A percentile compares a stretch with the other conserved stretches of the same genome.
Evolutionary conservation across 2,888 invertebrate genomes (phyloP).

Genomic region (Lasioglossum oenotherae): DNA sequence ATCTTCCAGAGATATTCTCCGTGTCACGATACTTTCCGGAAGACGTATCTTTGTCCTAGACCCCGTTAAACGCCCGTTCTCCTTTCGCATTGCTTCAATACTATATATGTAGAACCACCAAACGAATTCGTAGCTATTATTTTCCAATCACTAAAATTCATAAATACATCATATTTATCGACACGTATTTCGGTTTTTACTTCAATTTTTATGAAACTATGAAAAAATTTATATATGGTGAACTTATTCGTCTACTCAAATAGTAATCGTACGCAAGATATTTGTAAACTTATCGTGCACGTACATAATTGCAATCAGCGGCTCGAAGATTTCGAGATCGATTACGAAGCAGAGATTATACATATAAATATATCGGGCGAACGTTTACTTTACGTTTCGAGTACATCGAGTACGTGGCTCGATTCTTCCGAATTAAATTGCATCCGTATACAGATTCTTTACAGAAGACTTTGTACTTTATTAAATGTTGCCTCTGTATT

Average conservation of each 20-base stretch:
- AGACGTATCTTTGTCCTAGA: constrained; percentile 23
- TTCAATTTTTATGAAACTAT: background rate
- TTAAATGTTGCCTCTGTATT: background rate
- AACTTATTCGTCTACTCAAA: background rate
- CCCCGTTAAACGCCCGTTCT: background rate
- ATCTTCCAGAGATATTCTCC: constrained; percentile 37
- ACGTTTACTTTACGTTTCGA: background rate
- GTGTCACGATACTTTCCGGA: background rate
- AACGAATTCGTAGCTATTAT: background rate
- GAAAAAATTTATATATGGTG: no score
- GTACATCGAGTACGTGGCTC: background rate
- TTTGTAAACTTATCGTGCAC: constrained; percentile 8
- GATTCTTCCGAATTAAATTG: background rate
- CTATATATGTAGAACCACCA: background rate
- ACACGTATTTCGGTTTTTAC: background rate
- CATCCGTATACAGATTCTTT: background rate
- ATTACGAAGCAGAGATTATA: background rate
- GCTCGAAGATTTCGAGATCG: background rate
- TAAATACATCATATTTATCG: no score
- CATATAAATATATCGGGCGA: background rate
- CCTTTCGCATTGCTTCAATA: background rate
- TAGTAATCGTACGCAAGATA: background rate
- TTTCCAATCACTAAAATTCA: background rate
- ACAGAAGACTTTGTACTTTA: background rate
- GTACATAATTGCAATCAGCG: background rate